These are phyloP conservation scores for Rhinoptilus africanus DNA, from an alignment of 2,113 vertebrate species.

Conservation along the genomic window DNA sequence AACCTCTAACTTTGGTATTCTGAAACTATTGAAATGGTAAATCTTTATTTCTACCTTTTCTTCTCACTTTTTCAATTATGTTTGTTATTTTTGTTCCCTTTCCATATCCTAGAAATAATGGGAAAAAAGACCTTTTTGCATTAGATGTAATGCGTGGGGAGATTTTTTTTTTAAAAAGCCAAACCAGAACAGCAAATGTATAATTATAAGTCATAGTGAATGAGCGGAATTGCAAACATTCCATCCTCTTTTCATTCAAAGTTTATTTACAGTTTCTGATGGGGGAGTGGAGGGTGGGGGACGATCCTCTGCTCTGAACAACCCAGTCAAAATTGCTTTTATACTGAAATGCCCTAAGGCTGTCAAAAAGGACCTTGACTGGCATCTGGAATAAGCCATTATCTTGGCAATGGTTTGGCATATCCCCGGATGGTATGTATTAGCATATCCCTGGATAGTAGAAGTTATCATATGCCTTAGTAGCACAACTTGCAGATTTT, in stretches of 20 bases:
- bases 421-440: constrained; percentile 59
- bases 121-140: not conserved
- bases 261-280: constrained; percentile 11
- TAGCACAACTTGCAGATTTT: constrained; percentile 69
- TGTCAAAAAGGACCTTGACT: constrained; percentile 51
- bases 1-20: not conserved
- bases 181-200: not conserved
- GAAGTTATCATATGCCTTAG: constrained; percentile 70
- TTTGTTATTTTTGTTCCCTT: not conserved
- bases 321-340: not conserved
- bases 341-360: constrained; percentile 30
- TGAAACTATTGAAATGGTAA: not conserved
- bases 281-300: no score
- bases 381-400: constrained; percentile 68
- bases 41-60: not conserved
- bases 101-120: not conserved
- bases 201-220: not conserved
- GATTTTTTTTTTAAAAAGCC: no score
- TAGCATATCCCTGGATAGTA: constrained; percentile 68
- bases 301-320: not conserved
- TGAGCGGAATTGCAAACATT: not conserved
- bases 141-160: not conserved
- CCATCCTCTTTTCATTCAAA: not conserved
- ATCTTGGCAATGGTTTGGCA: constrained; percentile 54
- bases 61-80: not conserved